Evolutionary conservation across 2,888 invertebrate genomes (phyloP), one percentile per base, ranked within the genome.

Genomic region (Anorthoa munda): DNA sequence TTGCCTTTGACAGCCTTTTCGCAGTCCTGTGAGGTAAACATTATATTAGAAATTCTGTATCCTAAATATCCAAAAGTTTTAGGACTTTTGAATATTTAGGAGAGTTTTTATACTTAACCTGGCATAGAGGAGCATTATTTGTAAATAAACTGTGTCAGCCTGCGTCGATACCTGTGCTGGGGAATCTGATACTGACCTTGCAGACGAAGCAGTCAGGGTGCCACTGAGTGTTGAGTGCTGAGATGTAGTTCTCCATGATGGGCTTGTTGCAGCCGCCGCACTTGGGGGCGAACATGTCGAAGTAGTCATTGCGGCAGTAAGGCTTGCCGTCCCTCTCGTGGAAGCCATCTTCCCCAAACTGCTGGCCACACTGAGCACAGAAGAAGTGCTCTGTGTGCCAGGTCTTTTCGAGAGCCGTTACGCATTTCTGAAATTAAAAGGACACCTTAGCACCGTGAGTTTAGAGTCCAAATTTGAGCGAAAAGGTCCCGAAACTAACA

Each of bases 321-420:
- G 99, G 99, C 93, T 99, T 99, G 77, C 99, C 99, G 88, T 99
- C 99, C 87, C 98, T 97, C 93, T 99, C 99, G 96, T 99, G 99
- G 97, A 99, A 99, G 55, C 99, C 99, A 81, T 99, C 99, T 89
- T 99, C 99, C 17, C 99, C 99, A 92, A 99, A 99, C 92, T 99
- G 99, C 92, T 99, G 98, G 59, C 99, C 99, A 93, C 99, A 99
- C 92, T 99, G 99, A 82, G 99, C 99, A 96, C 99, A 99, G 97
- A 99, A 99, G 97, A 99, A 99, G 96, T 99, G 99, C 94, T 99
- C 99, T 90, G 99, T 99, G 93, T 99, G 99, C 99, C 99, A 99
- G 84, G 99, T 99, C 95, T 99, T 99, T 94, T 99, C 99, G 93
- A 99, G 95, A 15, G 99, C 99, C 2, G 99, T 99, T 81, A 99